phyloP scores from a whole-genome alignment of 2,797 vertebrate genomes.

The Leptatherina wallacei region DNA sequence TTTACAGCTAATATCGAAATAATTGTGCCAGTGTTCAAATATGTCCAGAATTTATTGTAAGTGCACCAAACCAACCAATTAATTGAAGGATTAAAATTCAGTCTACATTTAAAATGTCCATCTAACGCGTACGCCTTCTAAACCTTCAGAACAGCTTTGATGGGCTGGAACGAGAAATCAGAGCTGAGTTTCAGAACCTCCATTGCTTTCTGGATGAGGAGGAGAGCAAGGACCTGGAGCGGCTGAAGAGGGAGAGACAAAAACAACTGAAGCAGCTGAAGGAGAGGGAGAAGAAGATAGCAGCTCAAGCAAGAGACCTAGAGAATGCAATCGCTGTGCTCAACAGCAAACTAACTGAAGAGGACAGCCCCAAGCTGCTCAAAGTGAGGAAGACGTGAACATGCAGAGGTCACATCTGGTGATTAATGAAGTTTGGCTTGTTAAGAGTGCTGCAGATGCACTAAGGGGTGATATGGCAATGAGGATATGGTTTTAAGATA shows the following conservation, averaged over 20 bases:
- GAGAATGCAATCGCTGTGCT: conserved; percentile 77
- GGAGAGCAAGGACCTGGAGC: conserved; percentile 75
- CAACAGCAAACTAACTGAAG: conserved; percentile 80
- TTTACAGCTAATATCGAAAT: neutral
- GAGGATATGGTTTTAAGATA: conserved; percentile 5
- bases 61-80: too few relatives aligned
- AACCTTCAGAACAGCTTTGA: conserved; percentile 75
- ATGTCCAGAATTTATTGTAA: neutral
- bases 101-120: neutral
- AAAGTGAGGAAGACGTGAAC: conserved; percentile 69
- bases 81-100: neutral
- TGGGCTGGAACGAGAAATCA: conserved; percentile 79
- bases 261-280: conserved; percentile 79
- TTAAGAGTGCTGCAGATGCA: neutral
- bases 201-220: conserved; percentile 83
- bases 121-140: neutral
- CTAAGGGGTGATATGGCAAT: conserved; percentile 6
- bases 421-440: neutral
- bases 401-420: neutral
- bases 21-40: neutral
- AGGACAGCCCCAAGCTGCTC: conserved; percentile 80
- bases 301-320: conserved; percentile 74
- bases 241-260: conserved; percentile 75
- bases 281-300: conserved; percentile 81
- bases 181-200: conserved; percentile 82